A percentile compares a stretch with the other conserved stretches of the same genome.
Evolutionary conservation across 2,888 invertebrate species (phyloP).

Genomic region (Cheilosia grossa): DNA sequence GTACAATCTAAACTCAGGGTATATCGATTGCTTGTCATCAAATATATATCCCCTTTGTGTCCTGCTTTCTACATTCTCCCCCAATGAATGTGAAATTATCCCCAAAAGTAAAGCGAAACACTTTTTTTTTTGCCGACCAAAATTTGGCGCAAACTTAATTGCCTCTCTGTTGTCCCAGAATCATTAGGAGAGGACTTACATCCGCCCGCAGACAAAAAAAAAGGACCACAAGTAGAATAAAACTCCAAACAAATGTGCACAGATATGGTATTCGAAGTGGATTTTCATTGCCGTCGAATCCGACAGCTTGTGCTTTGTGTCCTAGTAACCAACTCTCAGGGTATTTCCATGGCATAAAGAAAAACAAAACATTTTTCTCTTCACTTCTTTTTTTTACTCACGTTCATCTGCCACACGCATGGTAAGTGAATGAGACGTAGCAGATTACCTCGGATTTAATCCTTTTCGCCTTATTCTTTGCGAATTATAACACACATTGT

Average conservation of each 20-base stretch:
- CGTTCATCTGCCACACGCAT: slow-evolving; percentile 64
- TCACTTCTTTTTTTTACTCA: slow-evolving; percentile 29
- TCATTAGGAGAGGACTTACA: slow-evolving; percentile 53
- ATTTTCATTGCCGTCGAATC: slow-evolving; percentile 40
- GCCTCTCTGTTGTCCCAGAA: slow-evolving; percentile 60
- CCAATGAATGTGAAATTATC: slow-evolving; percentile 64
- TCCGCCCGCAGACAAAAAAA: neutral
- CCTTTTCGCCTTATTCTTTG: slow-evolving; percentile 69
- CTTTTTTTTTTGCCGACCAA: slow-evolving; percentile 14
- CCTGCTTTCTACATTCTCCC: slow-evolving; percentile 28
- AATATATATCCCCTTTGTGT: slow-evolving; percentile 56
- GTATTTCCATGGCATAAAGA: neutral
- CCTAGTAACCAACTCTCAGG: slow-evolving; percentile 61
- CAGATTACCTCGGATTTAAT: slow-evolving; percentile 74
- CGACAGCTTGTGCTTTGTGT: slow-evolving; percentile 63
- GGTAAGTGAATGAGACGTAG: slow-evolving; percentile 68
- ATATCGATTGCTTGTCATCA: slow-evolving; percentile 53
- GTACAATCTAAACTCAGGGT: slow-evolving; percentile 43
- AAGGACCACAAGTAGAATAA: slow-evolving; percentile 16
- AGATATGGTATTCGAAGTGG: slow-evolving; percentile 15
- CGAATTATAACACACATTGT: slow-evolving; percentile 49
- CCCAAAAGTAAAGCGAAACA: slow-evolving; percentile 37
- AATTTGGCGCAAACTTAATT: slow-evolving; percentile 55
- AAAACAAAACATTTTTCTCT: neutral
- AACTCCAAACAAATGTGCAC: slow-evolving; percentile 62